A percentile compares a stretch with the other conserved stretches of the same genome.
These are phyloP conservation scores for Morus bassanus DNA, from an alignment of 2,797 vertebrate species.

Conservation along the genomic window DNA sequence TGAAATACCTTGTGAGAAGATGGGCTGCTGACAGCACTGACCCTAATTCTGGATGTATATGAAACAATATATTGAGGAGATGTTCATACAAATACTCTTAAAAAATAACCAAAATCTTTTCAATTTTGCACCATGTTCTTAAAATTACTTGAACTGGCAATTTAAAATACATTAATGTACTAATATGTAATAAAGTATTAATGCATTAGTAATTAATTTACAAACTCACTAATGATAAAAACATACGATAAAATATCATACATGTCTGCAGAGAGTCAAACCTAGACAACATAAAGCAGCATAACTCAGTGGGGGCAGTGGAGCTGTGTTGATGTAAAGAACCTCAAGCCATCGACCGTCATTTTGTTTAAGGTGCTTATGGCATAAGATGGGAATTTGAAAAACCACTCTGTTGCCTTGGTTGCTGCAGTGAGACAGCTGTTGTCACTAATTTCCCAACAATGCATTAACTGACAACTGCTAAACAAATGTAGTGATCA, in stretches of 20 bases:
- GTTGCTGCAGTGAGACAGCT: not conserved
- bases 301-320: not conserved
- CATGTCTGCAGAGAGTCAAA: not conserved
- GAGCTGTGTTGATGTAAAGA: not conserved
- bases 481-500: not conserved
- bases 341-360: not conserved
- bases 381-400: not conserved
- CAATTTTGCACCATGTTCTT: fast-evolving
- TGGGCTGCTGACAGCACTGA: not conserved
- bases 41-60: not conserved
- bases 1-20: not conserved
- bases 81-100: not conserved
- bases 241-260: not conserved
- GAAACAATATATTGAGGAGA: not conserved
- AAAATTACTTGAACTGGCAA: not conserved
- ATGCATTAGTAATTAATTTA: not conserved
- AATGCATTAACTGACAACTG: not conserved
- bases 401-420: not conserved
- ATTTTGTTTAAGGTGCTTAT: not conserved
- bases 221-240: not conserved
- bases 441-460: not conserved
- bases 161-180: not conserved
- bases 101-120: not conserved
- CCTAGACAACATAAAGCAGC: not conserved
- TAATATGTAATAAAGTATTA: not conserved